Base-by-base conservation (phyloP, 2,888 invertebrate genomes). In the Orchesellides sinensis region DNA sequence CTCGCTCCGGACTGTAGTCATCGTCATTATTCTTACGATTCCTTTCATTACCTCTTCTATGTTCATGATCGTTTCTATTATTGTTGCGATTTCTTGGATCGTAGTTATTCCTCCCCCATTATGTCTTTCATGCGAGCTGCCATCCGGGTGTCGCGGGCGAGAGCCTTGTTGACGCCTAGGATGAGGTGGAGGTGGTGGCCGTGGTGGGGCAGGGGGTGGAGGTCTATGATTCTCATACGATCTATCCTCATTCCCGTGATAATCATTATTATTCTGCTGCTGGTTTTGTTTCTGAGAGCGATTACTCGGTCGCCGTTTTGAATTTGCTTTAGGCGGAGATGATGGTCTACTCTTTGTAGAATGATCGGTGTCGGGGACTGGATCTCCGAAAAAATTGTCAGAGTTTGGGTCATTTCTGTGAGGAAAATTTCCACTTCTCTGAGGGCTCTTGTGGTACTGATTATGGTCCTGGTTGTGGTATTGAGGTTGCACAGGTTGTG, bases 361-460 rank as follows among this genome's bases (percentile, higher is more conserved):
- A 54, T 25, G 1, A 1, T 54, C 54, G 0, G 82, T 77, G 25
- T 82, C 81, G 2, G 83, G 83, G 27, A 69, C 63, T 0, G 86
- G 87, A 21, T 85, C 84, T 5, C 88, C 88, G 47, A 87, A 87
- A 47, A 80, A 87, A 59, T 77, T 70, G 29, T 87, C 87, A 0
- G 85, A 85, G 40, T 84, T 83, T 10, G 88, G 88, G 56, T 88
- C 88, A 63, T 82, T 70, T 61, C 78, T 61, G 27, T 77, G 19
- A 10, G 84, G 77, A 65, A 85, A 83, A 19, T 80, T n/a, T 5
- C 6, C 27, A 2, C 29, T 45, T 47, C 54, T 5, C 25, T 54
- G 69, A 14, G 47, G 52, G 32, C 45, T 21, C n/a, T n/a, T n/a
- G n/a, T n/a, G n/a, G n/a, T 52, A 45, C 8, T 69, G 27, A 47